Evolutionary conservation across 1,140 invertebrate genomes (phyloP), one percentile per base, ranked within the genome.

Genomic region (Zaprionus gabonicus): DNA sequence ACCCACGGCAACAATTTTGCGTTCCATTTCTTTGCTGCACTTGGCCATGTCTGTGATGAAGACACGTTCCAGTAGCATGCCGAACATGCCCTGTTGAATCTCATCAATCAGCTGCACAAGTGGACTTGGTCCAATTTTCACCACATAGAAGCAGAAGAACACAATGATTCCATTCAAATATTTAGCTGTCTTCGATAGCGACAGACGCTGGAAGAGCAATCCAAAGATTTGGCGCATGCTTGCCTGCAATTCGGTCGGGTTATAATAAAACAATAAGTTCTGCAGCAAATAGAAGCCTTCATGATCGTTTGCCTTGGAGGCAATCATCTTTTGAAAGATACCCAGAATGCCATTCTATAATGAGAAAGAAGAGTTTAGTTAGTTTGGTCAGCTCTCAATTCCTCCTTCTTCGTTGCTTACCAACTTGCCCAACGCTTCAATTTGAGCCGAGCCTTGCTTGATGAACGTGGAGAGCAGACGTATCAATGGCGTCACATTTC

Each of bases 281-380:
- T 98, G 97, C 27, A 99, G 94, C 1, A 99, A 93, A 91, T 97
- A 95, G 92, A 99, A 99, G 28, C 98, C 99, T 94, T 99, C 98
- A 82, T 99, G 98, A 93, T 99, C 99, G 91, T 99, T 98, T 1
- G 95, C 94, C 94, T 98, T 99, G 0, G 98, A 99, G 4, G 98
- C 97, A 78, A 99, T 98, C 71, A 99, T 93, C 93, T 99, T 99
- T 92, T 99, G 98, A 92, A 99, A 99, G 17, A 99, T 96, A 23
- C 98, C 98, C 10, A 99, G 93, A 70, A 99, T 94, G 41, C 96
- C 97, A 92, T 95, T 96, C 95, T 97, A 64, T 41, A 53, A 34
- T 34, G 62, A 34, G 1, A 51, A 13, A 60, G 15, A 27, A 20
- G 23, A 41, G 15, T 23, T 44, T 46, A 31, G 17, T 36, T 46